These are phyloP conservation scores for Cryptus armator DNA, from an alignment of 2,888 invertebrate species.

Conservation along the genomic window DNA sequence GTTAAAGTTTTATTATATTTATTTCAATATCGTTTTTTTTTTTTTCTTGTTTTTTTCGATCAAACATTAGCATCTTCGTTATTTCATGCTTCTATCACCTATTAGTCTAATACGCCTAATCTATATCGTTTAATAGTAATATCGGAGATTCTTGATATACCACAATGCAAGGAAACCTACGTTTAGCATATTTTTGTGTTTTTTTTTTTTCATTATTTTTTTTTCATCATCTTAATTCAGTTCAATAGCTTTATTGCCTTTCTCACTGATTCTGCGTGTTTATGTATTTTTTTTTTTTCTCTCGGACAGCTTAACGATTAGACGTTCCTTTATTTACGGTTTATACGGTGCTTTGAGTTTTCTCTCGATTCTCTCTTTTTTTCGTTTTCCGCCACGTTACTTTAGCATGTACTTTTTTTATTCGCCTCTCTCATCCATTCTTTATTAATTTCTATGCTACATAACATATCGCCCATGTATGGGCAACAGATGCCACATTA, in stretches of 20 bases:
- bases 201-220: conserved; percentile 30
- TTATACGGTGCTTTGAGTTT: conserved; percentile 65
- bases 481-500: conserved; percentile 62
- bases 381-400: conserved; percentile 11
- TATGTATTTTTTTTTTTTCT: conserved; percentile 15
- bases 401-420: conserved; percentile 44
- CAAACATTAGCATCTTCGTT: conserved; percentile 66
- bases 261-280: conserved; percentile 79
- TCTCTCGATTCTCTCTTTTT: conserved; percentile 13
- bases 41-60: conserved; percentile 56
- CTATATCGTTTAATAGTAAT: conserved; percentile 76
- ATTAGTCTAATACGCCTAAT: conserved; percentile 75
- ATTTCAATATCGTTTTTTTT: conserved; percentile 12
- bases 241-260: conserved; percentile 80
- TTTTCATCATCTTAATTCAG: conserved; percentile 57
- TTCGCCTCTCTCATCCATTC: conserved; percentile 64
- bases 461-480: conserved; percentile 67
- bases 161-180: conserved; percentile 79
- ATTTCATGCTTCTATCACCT: conserved; percentile 73
- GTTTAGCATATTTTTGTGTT: conserved; percentile 75
- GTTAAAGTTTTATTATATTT: conserved; percentile 29
- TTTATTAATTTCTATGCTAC: conserved; percentile 71
- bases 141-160: conserved; percentile 76
- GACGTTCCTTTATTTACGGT: conserved; percentile 56
- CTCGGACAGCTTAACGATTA: conserved; percentile 74